Evolutionary conservation across 1,140 invertebrate species (phyloP), one percentile per base, ranked within the genome.

Genomic region (Stegodyphus dumicola): DNA sequence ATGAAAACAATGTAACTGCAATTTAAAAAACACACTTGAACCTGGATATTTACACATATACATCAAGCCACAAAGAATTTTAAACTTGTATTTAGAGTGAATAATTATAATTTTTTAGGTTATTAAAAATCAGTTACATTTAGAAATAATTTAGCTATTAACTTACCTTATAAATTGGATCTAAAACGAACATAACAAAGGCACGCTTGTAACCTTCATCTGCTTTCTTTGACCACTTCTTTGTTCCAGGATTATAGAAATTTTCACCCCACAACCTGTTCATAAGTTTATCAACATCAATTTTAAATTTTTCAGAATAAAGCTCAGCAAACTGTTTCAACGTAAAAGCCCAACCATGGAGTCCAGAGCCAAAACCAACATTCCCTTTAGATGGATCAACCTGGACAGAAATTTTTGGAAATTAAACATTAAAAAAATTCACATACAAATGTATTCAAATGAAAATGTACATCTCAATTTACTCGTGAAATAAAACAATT

Each of bases 271-370:
- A 99, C 6, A 93, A 88, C 86, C 92, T 91, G 92, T 96, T 98
- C 98, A 99, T 99, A 89, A 99, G 93, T 91, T 99, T 99, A 74
- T 96, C 95, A 86, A 96, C 94, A 91, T 98, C 96, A 89, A 99
- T 98, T 91, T 98, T 98, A 93, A 99, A 99, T 92, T 99, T 99
- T 89, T 96, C 95, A 54, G 97, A 94, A 91, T 99, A 99, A 94
- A 99, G 98, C 91, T 99, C 97, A 80, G 98, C 94, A 93, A 99
- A 99, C 92, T 99, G 98, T 92, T 99, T 99, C 65, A 99, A 93
- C 76, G 98, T 99, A 91, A 99, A 99, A 77, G 99, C 99, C 99
- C 99, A 99, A 78, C 98, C 98, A 91, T 99, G 99, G 76, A 99
- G 95, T 73, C 93, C 99, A 60, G 98, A 99, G 87, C 99, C 99